These are phyloP conservation scores for Ctena decussata DNA, from an alignment of 2,888 invertebrate species.

Conservation along the genomic window DNA sequence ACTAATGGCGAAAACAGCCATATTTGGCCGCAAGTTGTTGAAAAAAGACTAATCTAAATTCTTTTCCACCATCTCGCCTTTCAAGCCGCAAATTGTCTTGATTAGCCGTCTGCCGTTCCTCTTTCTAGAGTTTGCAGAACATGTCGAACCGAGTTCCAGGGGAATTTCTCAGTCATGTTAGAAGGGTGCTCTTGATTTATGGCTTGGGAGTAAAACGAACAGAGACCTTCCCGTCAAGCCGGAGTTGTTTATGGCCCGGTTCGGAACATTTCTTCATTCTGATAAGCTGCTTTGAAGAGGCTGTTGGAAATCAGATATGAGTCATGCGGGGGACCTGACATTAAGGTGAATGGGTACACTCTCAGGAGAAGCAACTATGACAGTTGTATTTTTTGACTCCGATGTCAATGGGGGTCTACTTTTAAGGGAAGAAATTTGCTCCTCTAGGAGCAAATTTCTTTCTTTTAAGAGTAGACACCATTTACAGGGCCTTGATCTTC, in stretches of 20 bases:
- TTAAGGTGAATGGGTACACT: too few relatives aligned
- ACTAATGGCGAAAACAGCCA: too few relatives aligned
- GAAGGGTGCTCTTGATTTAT: conserved; percentile 68
- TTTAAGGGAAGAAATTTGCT: too few relatives aligned
- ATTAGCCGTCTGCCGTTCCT: not conserved
- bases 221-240: conserved; percentile 59
- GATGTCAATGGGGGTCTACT: too few relatives aligned
- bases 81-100: not conserved
- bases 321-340: not conserved
- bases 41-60: not conserved
- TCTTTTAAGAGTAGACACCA: too few relatives aligned
- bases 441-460: too few relatives aligned
- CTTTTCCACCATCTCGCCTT: not conserved
- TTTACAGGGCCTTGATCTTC: too few relatives aligned
- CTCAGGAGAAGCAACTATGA: too few relatives aligned
- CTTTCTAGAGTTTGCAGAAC: not conserved
- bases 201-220: conserved; percentile 45
- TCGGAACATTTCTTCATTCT: conserved; percentile 7
- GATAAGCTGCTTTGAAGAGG: not conserved
- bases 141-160: conserved; percentile 54
- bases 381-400: too few relatives aligned
- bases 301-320: not conserved
- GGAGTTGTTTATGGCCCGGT: conserved; percentile 47
- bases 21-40: too few relatives aligned
- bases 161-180: conserved; percentile 67